Base-by-base conservation (phyloP, 2,797 vertebrate genomes). In the Notolabrus celidotus region DNA sequence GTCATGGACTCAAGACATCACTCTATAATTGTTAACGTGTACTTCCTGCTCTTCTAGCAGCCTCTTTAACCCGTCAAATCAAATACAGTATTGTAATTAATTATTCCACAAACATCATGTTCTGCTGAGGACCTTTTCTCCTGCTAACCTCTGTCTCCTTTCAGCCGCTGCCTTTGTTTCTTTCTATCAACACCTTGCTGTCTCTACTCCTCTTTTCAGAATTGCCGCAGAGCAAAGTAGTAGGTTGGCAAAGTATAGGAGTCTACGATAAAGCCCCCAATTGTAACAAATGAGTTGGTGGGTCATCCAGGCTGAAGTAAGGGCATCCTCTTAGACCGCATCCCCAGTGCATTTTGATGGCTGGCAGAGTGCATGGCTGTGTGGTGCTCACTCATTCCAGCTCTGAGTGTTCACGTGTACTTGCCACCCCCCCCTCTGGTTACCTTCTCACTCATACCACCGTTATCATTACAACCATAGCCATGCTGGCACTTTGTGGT, bases 171-270 rank as follows among this genome's bases (percentile, higher is more conserved):
- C 59, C 54, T 68, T 19, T 77, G 41, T 74, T n/a, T 10, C 85
- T 72, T 39, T 87, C 75, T 84, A 20, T 86, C 78, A 67, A 56
- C 77, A 43, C 85, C 71, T 82, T 34, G 85, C 91, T 92, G 42
- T 92, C 80, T 92, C 92, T 91, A 94, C 94, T 95, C 95, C 86
- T 88, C 29, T 72, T 92, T 96, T 92, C 96, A 99, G 98, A 97
- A 98, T 98, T 91, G 97, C 97, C 74, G 97, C 97, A 92, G 98
- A 99, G 94, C 98, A 99, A 94, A 98, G 97, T 98, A 98, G 96
- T 99, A 99, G 98, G 95, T 97, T 99, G 98, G 98, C 97, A 97
- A 99, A 99, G 94, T 99, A 99, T 98, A 99, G 98, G 93, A 99
- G 97, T 51, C 96, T 99, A 89, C 97, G 97, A 94, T 99, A 98